These are phyloP conservation scores for Troilus luridus DNA, from an alignment of 2,888 invertebrate species.

Conservation along the genomic window DNA sequence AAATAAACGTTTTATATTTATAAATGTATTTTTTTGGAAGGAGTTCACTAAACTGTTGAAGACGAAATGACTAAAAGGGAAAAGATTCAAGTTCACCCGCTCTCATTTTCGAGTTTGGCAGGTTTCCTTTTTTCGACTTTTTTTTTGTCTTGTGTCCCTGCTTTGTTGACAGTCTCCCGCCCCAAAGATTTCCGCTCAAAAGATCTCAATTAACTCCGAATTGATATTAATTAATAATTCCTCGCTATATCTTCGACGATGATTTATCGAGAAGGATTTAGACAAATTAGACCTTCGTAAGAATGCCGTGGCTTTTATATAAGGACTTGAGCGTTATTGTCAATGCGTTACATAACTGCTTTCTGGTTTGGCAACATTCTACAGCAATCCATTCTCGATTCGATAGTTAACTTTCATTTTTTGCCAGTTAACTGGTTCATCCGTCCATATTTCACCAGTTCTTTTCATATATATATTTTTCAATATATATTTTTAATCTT, in stretches of 20 bases:
- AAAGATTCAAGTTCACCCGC: background rate
- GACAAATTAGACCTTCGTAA: background rate
- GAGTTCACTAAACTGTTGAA: background rate
- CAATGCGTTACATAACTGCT: background rate
- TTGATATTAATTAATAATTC: background rate
- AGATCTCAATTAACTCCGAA: background rate
- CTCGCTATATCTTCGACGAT: background rate
- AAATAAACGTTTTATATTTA: too few species aligned
- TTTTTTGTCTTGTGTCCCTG: background rate
- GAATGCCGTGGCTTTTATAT: background rate
- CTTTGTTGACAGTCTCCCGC: background rate
- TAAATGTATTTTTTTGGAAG: too few species aligned
- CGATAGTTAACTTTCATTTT: background rate
- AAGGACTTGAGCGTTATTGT: background rate
- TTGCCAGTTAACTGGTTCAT: background rate
- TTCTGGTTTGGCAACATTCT: constrained; percentile 25
- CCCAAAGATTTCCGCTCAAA: background rate
- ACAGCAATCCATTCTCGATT: background rate
- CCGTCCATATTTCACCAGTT: background rate
- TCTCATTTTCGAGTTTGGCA: background rate
- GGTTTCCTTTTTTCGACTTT: background rate
- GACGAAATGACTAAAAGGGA: background rate
- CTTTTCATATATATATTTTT: too few species aligned
- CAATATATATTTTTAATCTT: too few species aligned
- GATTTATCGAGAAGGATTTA: background rate